A percentile compares a stretch with the other conserved stretches of the same genome.
phyloP scores from a whole-genome alignment of 2,113 vertebrate genomes.

The Oncorhynchus clarkii region DNA sequence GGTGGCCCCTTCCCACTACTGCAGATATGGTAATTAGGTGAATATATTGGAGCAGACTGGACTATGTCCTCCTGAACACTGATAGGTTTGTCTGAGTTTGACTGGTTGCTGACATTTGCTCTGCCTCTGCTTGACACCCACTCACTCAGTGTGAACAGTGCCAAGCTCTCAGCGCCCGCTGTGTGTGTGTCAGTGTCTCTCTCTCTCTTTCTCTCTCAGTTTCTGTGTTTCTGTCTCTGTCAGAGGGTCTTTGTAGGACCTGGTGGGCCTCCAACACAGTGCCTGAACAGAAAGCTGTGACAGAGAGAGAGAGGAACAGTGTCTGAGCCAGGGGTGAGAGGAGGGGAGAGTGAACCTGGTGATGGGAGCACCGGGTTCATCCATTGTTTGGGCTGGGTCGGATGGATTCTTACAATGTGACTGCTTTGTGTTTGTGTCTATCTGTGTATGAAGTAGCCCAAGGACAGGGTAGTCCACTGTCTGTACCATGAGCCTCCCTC shows the following conservation, averaged over 20 bases:
- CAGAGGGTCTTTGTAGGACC: background rate
- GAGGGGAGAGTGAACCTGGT: background rate
- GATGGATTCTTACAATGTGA: background rate
- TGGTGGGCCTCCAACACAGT: background rate
- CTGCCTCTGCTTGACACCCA: slow-evolving; percentile 1
- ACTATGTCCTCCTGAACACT: background rate
- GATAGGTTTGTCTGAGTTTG: background rate
- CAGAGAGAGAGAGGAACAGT: background rate
- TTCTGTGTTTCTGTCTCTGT: background rate
- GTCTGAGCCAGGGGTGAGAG: background rate
- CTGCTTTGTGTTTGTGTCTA: background rate
- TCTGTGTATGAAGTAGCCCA: background rate
- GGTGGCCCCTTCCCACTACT: background rate
- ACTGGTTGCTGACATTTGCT: background rate
- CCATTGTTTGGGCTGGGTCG: background rate
- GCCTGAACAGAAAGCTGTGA: background rate
- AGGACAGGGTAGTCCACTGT: no score
- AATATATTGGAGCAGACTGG: background rate
- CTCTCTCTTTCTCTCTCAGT: background rate
- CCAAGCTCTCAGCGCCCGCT: background rate
- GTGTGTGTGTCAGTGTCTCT: background rate
- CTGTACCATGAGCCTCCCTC: background rate
- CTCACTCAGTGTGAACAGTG: background rate
- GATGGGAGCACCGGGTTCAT: background rate
- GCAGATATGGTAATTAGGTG: background rate